Base-by-base conservation (phyloP, 1,140 invertebrate genomes). In the Temnothorax longispinosus region DNA sequence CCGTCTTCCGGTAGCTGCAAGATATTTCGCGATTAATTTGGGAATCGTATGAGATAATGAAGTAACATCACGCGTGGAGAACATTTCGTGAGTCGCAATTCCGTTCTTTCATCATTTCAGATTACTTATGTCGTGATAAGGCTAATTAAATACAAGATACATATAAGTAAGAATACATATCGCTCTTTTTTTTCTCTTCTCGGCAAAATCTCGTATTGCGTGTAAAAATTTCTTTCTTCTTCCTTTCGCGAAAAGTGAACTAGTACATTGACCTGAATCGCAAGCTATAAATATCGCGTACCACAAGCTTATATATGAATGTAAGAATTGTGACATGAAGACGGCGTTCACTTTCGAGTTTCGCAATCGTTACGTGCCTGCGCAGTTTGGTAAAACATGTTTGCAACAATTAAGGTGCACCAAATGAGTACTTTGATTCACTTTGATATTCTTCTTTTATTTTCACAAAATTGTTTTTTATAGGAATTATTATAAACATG, bases 311-410 rank as follows among this genome's bases (percentile, higher is more conserved):
- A 3, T 21, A 21, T 21, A 21, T n/a, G 18, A 41, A 74, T 74
- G 15, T 56, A 38, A 38, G n/a, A 58, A 75, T 11, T 56, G 7
- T 58, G 54, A 60, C n/a, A 58, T 44, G 35, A 13, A 75, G 52
- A 5, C n/a, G n/a, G 35, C 35, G 18, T 76, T 76, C 15, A 76
- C 74, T 76, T 76, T 76, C 74, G 35, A 60, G 38, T 76, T 76
- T 76, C 54, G n/a, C 8, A 76, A 76, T 41, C 15, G 13, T 76
- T 60, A 76, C 74, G 21, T 76, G 13, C 60, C 54, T 76, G 60
- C 38, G 13, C 50, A 27, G 7, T 15, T 44, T 21, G 35, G 8
- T 21, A 15, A 47, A 60, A 76, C 15, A 44, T 1, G 21, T n/a
- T 52, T 52, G 27, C 8, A 35, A 56, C 35, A 60, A 27, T 27